A percentile compares a stretch with the other conserved stretches of the same genome.
Conservation (phyloP, 2,888 invertebrate species). For the Acronicta aceris region DNA sequence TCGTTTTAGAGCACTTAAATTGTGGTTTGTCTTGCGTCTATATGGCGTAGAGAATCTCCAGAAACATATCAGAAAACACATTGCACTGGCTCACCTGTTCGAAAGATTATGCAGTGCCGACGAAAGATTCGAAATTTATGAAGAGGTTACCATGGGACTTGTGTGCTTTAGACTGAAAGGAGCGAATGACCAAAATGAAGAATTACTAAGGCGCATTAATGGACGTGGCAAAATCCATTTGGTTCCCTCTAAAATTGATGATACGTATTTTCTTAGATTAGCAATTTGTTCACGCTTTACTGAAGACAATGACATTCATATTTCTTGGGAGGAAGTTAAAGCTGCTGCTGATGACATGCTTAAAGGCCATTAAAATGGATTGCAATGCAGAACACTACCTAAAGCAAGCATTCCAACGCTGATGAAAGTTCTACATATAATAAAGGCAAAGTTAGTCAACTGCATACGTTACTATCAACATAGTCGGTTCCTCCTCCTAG, state of each 20-base stretch:
- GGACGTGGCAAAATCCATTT: slow-evolving; percentile 97
- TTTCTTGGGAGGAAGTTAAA: slow-evolving; percentile 96
- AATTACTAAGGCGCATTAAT: slow-evolving; percentile 94
- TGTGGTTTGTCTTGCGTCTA: slow-evolving; percentile 98
- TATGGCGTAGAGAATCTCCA: slow-evolving; percentile 97
- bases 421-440: neutral
- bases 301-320: slow-evolving; percentile 94
- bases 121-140: slow-evolving; percentile 95
- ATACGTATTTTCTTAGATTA: slow-evolving; percentile 95
- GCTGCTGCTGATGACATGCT: slow-evolving; percentile 92
- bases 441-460: too few relatives aligned
- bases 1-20: slow-evolving; percentile 96
- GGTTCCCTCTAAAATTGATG: slow-evolving; percentile 96
- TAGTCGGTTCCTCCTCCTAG: too few relatives aligned
- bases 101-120: slow-evolving; percentile 93
- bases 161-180: slow-evolving; percentile 98
- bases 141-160: slow-evolving; percentile 97
- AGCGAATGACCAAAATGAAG: slow-evolving; percentile 94
- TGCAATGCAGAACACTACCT: neutral
- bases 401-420: slow-evolving; percentile 5
- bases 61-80: slow-evolving; percentile 95
- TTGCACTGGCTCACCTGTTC: slow-evolving; percentile 96
- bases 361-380: slow-evolving; percentile 52
- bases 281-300: slow-evolving; percentile 96
- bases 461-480: too few relatives aligned